Base-by-base conservation (phyloP, 2,888 invertebrate species). In the Hirtodrosophila cameraria region DNA sequence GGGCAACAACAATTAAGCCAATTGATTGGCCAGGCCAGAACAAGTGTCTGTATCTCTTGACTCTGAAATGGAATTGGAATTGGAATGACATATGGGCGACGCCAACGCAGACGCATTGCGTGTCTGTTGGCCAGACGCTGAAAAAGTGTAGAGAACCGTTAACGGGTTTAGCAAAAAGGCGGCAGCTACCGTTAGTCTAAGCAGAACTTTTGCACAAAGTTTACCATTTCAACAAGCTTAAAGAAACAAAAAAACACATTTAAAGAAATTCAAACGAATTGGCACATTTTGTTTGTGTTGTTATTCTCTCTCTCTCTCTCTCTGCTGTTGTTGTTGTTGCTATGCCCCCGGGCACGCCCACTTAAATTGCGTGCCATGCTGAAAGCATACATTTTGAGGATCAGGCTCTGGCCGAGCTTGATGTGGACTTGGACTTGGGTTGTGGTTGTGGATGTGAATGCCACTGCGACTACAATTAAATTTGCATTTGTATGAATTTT, bases 401-500 rank as follows among this genome's bases (percentile, higher is more conserved):
- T 53, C 31, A 66, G 53, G 71, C 52, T 54, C 61, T 33, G 53
- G 50, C 49, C 60, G 61, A 64, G 68, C 63, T 73, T 82, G 86
- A 75, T 66, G 65, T 60, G 53, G 61, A 53, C 67, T 72, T 16
- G 57, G 45, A 45, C 16, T 27, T 25, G 33, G 48, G 11, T 13
- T 30, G n/a, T 7, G 50, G 45, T 54, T 53, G 66, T 39, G 79
- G 38, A 53, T 45, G 42, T 66, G 57, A 52, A 62, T 73, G 72
- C 72, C 77, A 73, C 61, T 77, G 71, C 64, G 61, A 77, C 80
- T 82, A 90, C 90, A 90, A 90, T 90, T 90, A 90, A 90, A 90
- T 90, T 90, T 90, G 89, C 89, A 90, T 90, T 90, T 90, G 90
- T 90, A 89, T 83, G 87, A 87, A 80, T 85, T 82, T 61, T 68